Base-by-base conservation (phyloP, 35 echinoderm and acorn worm species). In the Lytechinus pictus region DNA sequence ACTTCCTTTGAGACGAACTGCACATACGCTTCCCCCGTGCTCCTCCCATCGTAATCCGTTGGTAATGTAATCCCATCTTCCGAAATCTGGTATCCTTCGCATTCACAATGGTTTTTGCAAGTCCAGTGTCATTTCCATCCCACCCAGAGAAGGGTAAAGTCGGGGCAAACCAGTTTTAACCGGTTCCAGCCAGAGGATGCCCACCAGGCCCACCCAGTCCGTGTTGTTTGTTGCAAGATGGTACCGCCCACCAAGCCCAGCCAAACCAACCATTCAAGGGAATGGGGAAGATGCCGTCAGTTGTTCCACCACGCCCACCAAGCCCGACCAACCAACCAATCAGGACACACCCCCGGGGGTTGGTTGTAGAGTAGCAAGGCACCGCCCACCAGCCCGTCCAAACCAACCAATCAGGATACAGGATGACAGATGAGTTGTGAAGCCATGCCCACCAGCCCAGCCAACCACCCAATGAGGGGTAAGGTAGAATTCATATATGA, bases 11-110 rank as follows among this genome's bases (percentile, higher is more conserved):
- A 94, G 86, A 95, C 71, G 66, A 98, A 98, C 94, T 96, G 97
- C 51, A 98, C 97, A 98, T 94, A 98, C 27, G 97, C 97, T 86
- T 98, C 97, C 96, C 97, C 97, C 57, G 97, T 96, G 86, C 94
- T 91, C 96, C 96, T 28, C 93, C 96, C 94, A 86, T 98, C 89
- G 88, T 94, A 87, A 91, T 98, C 97, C 3, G 92, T 98, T 92
- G 96, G 96, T 55, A 98, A 94, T 28, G 97, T 97, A 91, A 98
- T 98, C 92, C 97, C 97, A 95, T 97, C 95, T 51, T 94, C 91
- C 94, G 86, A 51, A 87, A 98, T 98, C 96, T 98, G 95, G 91
- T 95, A 96, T 90, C 94, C 97, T 98, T 93, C 92, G 55, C 9
- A 55, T 55, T 93, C 92, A 57, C n/a, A 54, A 87, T 21, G 88